Conservation (phyloP, 2,113 vertebrate genomes). For the Hippocampus barbouri region DNA sequence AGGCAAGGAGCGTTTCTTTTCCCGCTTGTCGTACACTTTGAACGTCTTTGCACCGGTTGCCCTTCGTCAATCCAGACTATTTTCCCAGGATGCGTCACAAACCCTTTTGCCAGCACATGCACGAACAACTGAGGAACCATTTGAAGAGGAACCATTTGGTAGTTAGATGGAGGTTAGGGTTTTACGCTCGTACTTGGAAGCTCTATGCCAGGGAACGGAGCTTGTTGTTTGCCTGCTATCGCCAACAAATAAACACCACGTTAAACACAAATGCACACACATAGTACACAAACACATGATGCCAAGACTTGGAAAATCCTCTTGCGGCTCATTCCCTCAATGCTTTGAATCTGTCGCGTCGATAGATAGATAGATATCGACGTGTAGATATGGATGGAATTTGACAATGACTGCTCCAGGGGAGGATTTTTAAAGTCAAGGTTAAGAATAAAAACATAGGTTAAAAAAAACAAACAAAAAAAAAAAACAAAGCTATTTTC, state of each 20-base stretch:
- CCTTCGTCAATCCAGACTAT: conserved; percentile 51
- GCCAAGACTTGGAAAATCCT: conserved; percentile 71
- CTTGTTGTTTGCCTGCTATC: conserved; percentile 82
- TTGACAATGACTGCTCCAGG: conserved; percentile 6
- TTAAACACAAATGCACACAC: conserved; percentile 73
- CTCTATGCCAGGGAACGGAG: conserved; percentile 83
- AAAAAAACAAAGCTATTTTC: conserved; percentile 20
- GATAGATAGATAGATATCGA: neutral
- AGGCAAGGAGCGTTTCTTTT: neutral
- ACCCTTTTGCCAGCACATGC: conserved; percentile 67
- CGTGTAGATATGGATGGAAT: neutral
- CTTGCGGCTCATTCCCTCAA: conserved; percentile 12
- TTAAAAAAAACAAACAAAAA: conserved; percentile 14
- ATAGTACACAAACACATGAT: conserved; percentile 69
- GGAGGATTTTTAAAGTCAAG: conserved; percentile 64
- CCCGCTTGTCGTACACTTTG: neutral
- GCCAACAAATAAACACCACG: conserved; percentile 80
- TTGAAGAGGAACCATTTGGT: conserved; percentile 64
- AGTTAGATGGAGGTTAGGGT: conserved; percentile 64
- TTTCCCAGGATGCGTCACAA: conserved; percentile 64
- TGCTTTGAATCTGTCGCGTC: neutral
- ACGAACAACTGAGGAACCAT: conserved; percentile 61
- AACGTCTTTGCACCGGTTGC: neutral
- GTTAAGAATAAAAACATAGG: conserved; percentile 44
- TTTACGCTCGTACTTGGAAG: conserved; percentile 83